Base-by-base conservation (phyloP, 1,140 invertebrate genomes). In the Conus betulinus region DNA sequence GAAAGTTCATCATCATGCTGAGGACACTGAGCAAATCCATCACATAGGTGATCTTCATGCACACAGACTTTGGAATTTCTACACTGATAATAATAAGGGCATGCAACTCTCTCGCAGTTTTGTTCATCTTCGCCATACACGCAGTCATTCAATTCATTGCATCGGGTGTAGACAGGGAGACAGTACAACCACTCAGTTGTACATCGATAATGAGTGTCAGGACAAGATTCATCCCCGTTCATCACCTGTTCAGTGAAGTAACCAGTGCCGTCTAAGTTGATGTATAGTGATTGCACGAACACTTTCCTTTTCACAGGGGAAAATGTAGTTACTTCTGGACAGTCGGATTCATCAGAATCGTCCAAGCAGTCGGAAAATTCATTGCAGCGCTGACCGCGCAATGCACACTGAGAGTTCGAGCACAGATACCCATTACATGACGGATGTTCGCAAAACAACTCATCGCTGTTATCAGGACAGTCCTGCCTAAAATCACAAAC, bases 41-140 rank as follows among this genome's bases (percentile, higher is more conserved):
- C 85, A 57, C 86, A 88, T 2, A 90, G 27, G 53, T 85, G 63
- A 20, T 71, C 53, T 39, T 15, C n/a, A 25, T 82, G 84, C 53
- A 89, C 60, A 60, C 90, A 90, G 17, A 85, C 74, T 20, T 6
- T 20, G n/a, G 88, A 89, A 3, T 17, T 20, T 15, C 63, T 55
- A 81, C 88, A 88, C 20, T 81, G 55, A 55, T 84, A 90, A 20
- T 84, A 85, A 52, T 85, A 86, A 8, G 86, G 88, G 84, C 90
- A 90, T 25, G 60, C 11, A 13, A 25, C 87, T 20, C 5, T 57
- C 27, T 86, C 15, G 20, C 84, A 86, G 67, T 27, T 39, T 25
- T 25, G 63, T 52, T 86, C 84, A 55, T 86, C 84, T 67, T 86
- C 84, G 11, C 52, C 17, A 11, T 27, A 3, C 11, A 17, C 5